Percentiles rank a stretch among this genome's conserved stretches.
phyloP scores from a whole-genome alignment of 2,113 vertebrate species.

The Phrynocephalus versicolor region DNA sequence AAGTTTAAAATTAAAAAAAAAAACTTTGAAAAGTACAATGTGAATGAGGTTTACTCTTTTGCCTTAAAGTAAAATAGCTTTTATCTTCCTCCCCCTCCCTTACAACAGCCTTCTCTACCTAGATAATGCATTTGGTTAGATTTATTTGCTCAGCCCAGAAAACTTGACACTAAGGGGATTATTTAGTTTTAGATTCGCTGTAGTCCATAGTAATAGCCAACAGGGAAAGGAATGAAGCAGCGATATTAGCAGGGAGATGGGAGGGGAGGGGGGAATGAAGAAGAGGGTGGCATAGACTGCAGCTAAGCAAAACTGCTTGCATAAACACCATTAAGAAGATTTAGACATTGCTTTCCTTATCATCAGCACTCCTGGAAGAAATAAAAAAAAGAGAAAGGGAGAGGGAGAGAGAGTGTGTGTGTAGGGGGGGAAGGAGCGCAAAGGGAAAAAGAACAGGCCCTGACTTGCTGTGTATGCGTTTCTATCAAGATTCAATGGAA shows the following conservation, averaged over 20 bases:
- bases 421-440: constrained; percentile 64
- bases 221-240: constrained; percentile 85
- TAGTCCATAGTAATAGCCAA: constrained; percentile 90
- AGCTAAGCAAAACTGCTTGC: constrained; percentile 86
- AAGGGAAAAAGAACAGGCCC: constrained; percentile 74
- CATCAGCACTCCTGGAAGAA: constrained; percentile 85
- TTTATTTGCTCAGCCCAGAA: constrained; percentile 88
- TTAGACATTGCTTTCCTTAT: constrained; percentile 87
- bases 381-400: constrained; percentile 70
- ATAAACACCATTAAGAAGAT: constrained; percentile 91
- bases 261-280: constrained; percentile 69
- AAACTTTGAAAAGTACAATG: constrained; percentile 73
- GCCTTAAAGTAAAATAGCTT: constrained; percentile 85
- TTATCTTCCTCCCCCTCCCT: constrained; percentile 72
- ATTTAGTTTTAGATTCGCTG: constrained; percentile 92
- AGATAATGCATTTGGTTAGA: constrained; percentile 92
- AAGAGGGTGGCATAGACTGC: constrained; percentile 76
- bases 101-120: constrained; percentile 84
- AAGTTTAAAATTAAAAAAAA: constrained; percentile 56
- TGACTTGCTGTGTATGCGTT: constrained; percentile 82
- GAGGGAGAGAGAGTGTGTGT: constrained; percentile 39
- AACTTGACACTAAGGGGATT: constrained; percentile 97
- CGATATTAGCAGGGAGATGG: constrained; percentile 82
- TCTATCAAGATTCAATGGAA: constrained; percentile 79
- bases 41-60: constrained; percentile 71